Conservation (phyloP, 2,113 vertebrate species). For the Pongo abelii region DNA sequence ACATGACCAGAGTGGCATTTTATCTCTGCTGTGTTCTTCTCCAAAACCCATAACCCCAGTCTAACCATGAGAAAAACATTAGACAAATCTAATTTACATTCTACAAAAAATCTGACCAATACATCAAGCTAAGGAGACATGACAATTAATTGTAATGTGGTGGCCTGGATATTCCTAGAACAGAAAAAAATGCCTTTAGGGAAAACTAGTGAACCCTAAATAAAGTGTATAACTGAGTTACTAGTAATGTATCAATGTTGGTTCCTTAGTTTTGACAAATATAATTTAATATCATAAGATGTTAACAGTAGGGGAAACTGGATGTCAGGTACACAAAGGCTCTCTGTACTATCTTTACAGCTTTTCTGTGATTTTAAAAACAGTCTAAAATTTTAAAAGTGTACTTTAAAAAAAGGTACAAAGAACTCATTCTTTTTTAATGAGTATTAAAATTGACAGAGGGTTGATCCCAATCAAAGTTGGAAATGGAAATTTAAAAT, state of each 20-base stretch:
- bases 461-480: not conserved
- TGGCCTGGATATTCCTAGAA: not conserved
- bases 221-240: not conserved
- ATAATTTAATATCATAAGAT: not conserved
- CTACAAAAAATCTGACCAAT: not conserved
- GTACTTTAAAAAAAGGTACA: not conserved
- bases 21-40: not conserved
- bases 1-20: not conserved
- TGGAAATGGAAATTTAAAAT: not conserved
- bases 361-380: not conserved
- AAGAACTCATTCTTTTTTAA: not conserved
- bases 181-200: not conserved
- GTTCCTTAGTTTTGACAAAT: not conserved
- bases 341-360: not conserved
- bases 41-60: not conserved
- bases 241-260: not conserved
- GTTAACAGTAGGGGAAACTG: not conserved
- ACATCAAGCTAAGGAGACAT: not conserved
- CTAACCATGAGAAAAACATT: not conserved
- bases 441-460: not conserved
- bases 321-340: not conserved
- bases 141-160: not conserved
- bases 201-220: not conserved
- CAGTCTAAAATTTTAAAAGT: not conserved
- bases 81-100: not conserved